Conservation (phyloP, 1,140 invertebrate genomes). For the Uloborus diversus region DNA sequence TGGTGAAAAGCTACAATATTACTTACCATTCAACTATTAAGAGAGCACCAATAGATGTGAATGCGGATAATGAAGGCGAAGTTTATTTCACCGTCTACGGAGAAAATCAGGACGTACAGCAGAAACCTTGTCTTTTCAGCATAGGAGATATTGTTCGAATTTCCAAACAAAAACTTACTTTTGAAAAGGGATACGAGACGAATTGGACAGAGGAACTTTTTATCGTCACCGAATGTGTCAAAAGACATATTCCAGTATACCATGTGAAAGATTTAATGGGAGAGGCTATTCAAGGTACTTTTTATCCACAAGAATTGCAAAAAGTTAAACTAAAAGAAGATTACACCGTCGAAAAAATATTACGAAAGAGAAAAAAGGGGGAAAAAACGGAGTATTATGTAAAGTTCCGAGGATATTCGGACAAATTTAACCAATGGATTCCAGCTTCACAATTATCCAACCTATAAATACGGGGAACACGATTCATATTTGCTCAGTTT, state of each 20-base stretch:
- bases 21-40: conserved; percentile 65
- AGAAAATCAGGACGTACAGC: background rate
- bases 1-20: conserved; percentile 66
- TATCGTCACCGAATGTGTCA: background rate
- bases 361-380: background rate
- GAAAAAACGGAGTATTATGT: conserved; percentile 20
- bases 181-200: conserved; percentile 30
- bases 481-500: too few species aligned
- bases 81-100: conserved; percentile 51
- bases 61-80: conserved; percentile 60
- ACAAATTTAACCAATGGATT: conserved; percentile 61
- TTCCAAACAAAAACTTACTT: conserved; percentile 33
- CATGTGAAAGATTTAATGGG: conserved; percentile 22
- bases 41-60: conserved; percentile 64
- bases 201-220: conserved; percentile 55
- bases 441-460: too few species aligned
- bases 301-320: conserved; percentile 23
- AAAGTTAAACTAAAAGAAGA: background rate
- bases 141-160: conserved; percentile 60
- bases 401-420: background rate
- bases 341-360: background rate
- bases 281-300: conserved; percentile 32
- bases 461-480: too few species aligned
- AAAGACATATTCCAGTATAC: conserved; percentile 20
- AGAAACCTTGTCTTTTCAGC: conserved; percentile 53